Evolutionary conservation across 1,140 invertebrate genomes (phyloP), one percentile per base, ranked within the genome.

Genomic region (Agraylea sexmaculata): DNA sequence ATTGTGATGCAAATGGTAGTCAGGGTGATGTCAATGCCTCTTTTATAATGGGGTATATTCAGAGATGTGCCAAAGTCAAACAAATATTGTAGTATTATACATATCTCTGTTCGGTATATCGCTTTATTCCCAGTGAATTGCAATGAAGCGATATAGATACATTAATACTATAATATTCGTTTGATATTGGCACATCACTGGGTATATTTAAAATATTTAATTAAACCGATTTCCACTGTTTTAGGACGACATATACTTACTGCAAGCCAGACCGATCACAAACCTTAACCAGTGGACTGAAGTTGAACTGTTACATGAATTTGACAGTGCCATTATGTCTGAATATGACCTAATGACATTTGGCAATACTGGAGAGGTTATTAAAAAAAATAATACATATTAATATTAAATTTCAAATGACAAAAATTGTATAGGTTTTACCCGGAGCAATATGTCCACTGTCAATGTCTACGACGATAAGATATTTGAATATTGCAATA

Each of bases 261-360:
- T 82, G n/a, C 77, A 86, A 73, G 73, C 77, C 3, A 64, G 84
- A 23, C 78, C 79, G 2, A 75, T 87, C 20, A 86, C 83, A 1
- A 74, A 74, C 0, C 45, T 82, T 4, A 70, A 79, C 19, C 51
- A 62, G 2, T 83, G 80, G 73, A 75, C 71, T 1, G 76, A 85
- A 40, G 81, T 77, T 47, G 82, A 87, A 51, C 47, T 87, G 7
- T 57, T 69, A 1, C 81, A 83, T 53, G 82, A 87, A 56, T 64
- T 80, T 46, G 81, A 85, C 59, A 59, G 63, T 7, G 59, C 77
- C 1, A 53, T 77, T 7, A 62, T 73, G 53, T 59, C 69, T 10
- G 62, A 71, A 34, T 59, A 70, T 11, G 66, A 69, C 32, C 46
- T 71, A 0, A 51, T 61, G 2, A 71, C 71, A 1, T 67, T 70